These are phyloP conservation scores for Fulmarus glacialis DNA, from an alignment of 2,113 vertebrate species.

Conservation along the genomic window DNA sequence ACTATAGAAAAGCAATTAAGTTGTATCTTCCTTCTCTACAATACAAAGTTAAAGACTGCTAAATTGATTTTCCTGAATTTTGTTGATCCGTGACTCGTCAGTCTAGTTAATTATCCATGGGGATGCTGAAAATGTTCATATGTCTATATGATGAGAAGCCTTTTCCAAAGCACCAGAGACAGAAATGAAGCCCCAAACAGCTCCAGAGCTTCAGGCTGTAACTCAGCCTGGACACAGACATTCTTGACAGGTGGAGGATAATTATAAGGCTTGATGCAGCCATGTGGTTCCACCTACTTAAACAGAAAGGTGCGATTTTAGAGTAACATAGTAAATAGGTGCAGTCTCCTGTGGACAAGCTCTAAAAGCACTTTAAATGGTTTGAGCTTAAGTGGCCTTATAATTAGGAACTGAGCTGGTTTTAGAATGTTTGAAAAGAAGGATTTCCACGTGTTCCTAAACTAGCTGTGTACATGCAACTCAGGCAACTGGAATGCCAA, in stretches of 20 bases:
- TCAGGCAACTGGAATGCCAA: not conserved
- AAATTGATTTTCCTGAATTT: not conserved
- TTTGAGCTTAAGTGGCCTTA: not conserved
- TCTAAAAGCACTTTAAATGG: not conserved
- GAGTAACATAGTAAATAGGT: not conserved
- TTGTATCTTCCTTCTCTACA: not conserved
- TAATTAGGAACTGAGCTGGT: not conserved
- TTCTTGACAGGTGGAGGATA: not conserved
- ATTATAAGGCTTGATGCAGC: not conserved
- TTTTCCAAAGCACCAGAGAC: not conserved
- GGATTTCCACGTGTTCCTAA: not conserved
- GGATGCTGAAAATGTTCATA: not conserved
- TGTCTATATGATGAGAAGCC: not conserved
- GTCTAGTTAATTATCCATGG: not conserved
- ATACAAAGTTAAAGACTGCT: not conserved
- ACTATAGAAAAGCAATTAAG: not conserved
- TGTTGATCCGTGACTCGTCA: not conserved
- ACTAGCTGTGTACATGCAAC: rapidly evolving
- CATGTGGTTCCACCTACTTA: not conserved
- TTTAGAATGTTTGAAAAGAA: not conserved
- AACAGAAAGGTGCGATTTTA: not conserved
- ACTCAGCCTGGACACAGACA: not conserved
- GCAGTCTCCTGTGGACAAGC: not conserved
- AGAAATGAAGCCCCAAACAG: not conserved
- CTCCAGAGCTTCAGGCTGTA: not conserved